These are phyloP conservation scores for Rhagophthalmus giganteus DNA, from an alignment of 2,888 invertebrate species.

Conservation along the genomic window DNA sequence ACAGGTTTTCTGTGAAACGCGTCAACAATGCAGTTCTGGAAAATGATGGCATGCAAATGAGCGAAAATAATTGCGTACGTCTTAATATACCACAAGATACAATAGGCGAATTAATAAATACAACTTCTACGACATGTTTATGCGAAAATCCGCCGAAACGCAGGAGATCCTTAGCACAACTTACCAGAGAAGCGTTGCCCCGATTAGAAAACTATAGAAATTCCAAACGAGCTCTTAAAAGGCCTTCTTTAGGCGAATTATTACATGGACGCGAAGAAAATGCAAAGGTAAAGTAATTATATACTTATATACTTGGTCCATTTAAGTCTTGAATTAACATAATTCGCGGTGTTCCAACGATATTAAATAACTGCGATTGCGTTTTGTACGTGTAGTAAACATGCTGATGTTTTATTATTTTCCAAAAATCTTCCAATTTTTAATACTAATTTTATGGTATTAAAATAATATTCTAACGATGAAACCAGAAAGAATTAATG, in stretches of 20 bases:
- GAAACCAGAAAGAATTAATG: too few relatives aligned
- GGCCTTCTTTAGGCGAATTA: conserved; percentile 82
- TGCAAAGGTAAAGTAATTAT: conserved; percentile 51
- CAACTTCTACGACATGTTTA: conserved; percentile 41
- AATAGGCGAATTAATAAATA: conserved; percentile 37
- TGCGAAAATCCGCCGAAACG: conserved; percentile 44
- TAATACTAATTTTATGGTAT: too few relatives aligned
- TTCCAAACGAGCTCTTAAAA: conserved; percentile 73
- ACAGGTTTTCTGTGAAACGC: conserved; percentile 38
- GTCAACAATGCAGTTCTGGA: conserved; percentile 40
- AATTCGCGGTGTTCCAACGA: too few relatives aligned
- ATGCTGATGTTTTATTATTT: too few relatives aligned
- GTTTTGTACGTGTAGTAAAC: too few relatives aligned
- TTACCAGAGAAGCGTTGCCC: conserved; percentile 78
- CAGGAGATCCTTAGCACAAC: conserved; percentile 65
- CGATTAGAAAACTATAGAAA: conserved; percentile 82
- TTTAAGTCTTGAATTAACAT: neutral
- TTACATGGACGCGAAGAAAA: conserved; percentile 71
- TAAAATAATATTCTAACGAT: too few relatives aligned
- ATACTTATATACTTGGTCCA: too few relatives aligned
- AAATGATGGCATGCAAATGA: conserved; percentile 47
- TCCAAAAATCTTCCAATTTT: too few relatives aligned
- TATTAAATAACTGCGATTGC: too few relatives aligned
- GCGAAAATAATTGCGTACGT: conserved; percentile 40
- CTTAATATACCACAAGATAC: conserved; percentile 29